Conservation (phyloP, 2,797 vertebrate genomes). For the Gymnoscopelus microlampas region DNA sequence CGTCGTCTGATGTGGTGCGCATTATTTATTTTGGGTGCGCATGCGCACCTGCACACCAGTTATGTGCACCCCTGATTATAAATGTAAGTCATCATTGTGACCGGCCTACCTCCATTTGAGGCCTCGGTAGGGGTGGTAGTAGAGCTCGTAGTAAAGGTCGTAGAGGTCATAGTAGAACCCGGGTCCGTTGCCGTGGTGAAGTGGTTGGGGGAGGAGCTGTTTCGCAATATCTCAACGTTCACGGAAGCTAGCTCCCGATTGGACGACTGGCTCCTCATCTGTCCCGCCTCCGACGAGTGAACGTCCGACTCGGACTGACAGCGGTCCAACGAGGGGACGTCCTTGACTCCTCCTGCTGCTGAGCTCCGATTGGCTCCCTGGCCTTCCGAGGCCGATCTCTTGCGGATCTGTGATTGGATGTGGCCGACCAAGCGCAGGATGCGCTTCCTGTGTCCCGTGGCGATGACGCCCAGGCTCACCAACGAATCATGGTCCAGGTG, state of each 20-base stretch:
- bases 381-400: constrained; percentile 6
- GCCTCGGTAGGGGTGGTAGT: too few species aligned
- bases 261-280: neutral
- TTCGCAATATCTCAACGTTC: constrained; percentile 56
- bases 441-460: constrained; percentile 95
- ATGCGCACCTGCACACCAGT: too few species aligned
- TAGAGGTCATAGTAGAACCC: too few species aligned
- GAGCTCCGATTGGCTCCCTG: constrained; percentile 48
- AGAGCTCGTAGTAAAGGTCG: too few species aligned
- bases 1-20: too few species aligned
- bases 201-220: constrained; percentile 64
- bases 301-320: constrained; percentile 70
- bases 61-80: too few species aligned
- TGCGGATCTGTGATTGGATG: constrained; percentile 40
- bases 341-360: neutral
- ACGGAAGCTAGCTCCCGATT: constrained; percentile 1
- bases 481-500: constrained; percentile 85
- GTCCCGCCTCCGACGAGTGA: constrained; percentile 27
- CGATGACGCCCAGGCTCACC: constrained; percentile 87
- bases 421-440: constrained; percentile 86
- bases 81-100: too few species aligned
- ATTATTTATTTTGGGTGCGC: too few species aligned
- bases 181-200: constrained; percentile 58
- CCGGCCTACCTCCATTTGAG: too few species aligned
- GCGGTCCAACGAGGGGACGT: constrained; percentile 54